Evolutionary conservation across 2,888 invertebrate species (phyloP), one percentile per base, ranked within the genome.

Genomic region (Thera obeliscata): DNA sequence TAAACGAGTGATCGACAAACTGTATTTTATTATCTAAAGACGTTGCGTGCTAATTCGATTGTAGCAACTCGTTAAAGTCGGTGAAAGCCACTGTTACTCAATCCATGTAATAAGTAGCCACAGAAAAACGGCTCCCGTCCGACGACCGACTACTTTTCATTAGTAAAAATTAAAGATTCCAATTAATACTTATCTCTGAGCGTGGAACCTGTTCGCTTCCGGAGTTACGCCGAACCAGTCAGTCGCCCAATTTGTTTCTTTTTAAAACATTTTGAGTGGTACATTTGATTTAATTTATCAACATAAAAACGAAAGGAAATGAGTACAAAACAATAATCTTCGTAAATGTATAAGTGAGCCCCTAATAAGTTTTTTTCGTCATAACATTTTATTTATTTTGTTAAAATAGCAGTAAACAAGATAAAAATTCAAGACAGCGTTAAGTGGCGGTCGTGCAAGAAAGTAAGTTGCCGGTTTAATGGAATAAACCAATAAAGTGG

Each of bases 181-280:
- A 90, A 91, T 92, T 87, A 90, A 88, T 87, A 85, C 84, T 86
- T 85, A 87, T 86, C 85, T 86, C 81, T 76, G 74, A 73, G 76
- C 74, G 76, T 76, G 75, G 84, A 91, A 92, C 93, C 88, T 83
- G 93, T 91, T 87, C 77, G 88, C 93, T 93, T 93, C 93, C 93
- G 91, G 89, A 87, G 85, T 93, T 93, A 93, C 92, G 85, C 89
- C 71, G 76, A 87, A 89, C 90, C 86, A 80, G 88, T 89, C 78
- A 69, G 74, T 76, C 79, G 81, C 74, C 79, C 75, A 85, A 86
- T 86, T 85, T 84, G 82, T 86, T 85, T 72, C 78, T 81, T 85
- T 83, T 83, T 76, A 71, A 80, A 75, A 66, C 74, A 78, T 76
- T 81, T 81, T 81, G 62, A 66, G 33, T 69, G 72, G 46, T 36